A percentile compares a stretch with the other conserved stretches of the same genome.
Evolutionary conservation across 2,113 vertebrate genomes (phyloP).

Genomic region (Cyrtonyx montezumae): DNA sequence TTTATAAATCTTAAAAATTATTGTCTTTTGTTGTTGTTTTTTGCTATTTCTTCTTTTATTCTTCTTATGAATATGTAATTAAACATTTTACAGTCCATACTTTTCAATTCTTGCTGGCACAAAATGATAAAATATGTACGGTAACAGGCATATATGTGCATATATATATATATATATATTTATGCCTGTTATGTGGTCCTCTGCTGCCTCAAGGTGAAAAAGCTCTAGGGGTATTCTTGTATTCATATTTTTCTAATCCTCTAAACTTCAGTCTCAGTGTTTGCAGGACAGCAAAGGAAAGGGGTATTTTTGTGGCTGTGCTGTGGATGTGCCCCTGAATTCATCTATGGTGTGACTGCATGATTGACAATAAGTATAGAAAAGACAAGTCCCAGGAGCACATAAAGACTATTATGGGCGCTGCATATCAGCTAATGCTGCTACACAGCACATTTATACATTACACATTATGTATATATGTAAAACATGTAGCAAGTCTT

Average conservation of each 20-base stretch:
- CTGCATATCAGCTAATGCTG: neutral
- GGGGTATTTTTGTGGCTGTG: accelerated
- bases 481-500: neutral
- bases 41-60: neutral
- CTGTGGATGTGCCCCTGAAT: neutral
- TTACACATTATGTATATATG: neutral
- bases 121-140: neutral
- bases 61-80: neutral
- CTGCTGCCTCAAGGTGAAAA: neutral
- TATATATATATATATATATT: no score
- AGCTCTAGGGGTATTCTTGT: neutral
- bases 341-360: neutral
- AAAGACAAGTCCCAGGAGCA: neutral
- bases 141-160: no score
- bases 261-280: neutral
- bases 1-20: neutral
- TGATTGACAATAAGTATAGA: neutral
- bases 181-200: neutral
- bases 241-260: neutral
- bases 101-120: neutral
- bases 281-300: neutral
- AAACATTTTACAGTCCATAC: neutral
- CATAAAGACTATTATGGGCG: neutral
- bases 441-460: neutral
- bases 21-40: neutral